Conservation (phyloP, 2,113 vertebrate genomes). For the Bagarius yarrelli region DNA sequence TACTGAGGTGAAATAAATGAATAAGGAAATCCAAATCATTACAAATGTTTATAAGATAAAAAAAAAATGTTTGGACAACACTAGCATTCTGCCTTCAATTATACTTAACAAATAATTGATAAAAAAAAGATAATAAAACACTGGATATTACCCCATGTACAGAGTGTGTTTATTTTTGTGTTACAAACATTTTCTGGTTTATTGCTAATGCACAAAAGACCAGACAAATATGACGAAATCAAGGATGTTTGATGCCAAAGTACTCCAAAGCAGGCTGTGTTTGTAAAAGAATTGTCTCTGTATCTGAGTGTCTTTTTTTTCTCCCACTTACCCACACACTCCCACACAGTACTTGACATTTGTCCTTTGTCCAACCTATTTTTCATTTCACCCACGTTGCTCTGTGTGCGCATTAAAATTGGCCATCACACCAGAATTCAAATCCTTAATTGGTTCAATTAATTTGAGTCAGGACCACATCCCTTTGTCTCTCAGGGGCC, state of each 20-base stretch:
- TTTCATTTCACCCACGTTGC: background rate
- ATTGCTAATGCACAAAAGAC: background rate
- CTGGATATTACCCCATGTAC: background rate
- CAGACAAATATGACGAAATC: background rate
- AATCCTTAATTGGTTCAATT: conserved; percentile 26
- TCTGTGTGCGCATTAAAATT: conserved; percentile 27
- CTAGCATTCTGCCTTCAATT: no score
- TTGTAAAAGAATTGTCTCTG: conserved; percentile 7
- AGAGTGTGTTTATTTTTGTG: background rate
- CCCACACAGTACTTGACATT: conserved; percentile 10
- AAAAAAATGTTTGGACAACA: no score
- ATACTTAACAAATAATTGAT: no score
- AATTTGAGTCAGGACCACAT: conserved; percentile 27
- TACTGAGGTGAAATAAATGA: background rate
- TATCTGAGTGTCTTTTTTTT: background rate
- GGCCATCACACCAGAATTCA: conserved; percentile 18
- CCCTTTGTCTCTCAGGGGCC: conserved; percentile 25
- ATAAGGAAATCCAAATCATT: no score
- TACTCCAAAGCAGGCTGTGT: conserved; percentile 7
- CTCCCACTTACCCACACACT: background rate
- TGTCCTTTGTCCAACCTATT: conserved; percentile 2
- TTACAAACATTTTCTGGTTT: background rate
- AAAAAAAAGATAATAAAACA: background rate
- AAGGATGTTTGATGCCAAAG: background rate
- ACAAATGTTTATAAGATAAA: no score